Base-by-base conservation (phyloP, 2,888 invertebrate species). In the Diarsia brunnea region DNA sequence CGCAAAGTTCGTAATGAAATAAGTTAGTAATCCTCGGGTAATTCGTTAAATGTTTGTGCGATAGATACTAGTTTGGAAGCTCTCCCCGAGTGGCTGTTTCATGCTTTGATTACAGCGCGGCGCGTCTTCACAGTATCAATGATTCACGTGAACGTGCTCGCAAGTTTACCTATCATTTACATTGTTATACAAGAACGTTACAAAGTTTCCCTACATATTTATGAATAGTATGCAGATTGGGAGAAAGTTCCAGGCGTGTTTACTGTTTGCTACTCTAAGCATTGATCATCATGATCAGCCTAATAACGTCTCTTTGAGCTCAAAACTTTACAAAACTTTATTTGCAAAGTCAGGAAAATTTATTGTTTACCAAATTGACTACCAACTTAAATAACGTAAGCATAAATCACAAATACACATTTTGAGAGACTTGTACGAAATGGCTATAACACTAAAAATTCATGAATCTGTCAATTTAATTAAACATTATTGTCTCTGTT, bases 1-100 rank as follows among this genome's bases (percentile, higher is more conserved):
- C 90, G 89, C 92, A 89, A 94, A 94, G 93, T 94, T 94, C 93
- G 92, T 94, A 94, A 94, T 94, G 94, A 94, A 94, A 94, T 94
- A 94, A 94, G 94, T 94, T 94, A 89, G 93, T 94, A 94, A 94
- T 94, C 94, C 94, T 91, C 90, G 89, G 91, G 93, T 93, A 93
- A 94, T 94, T 94, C 94, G 94, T 93, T 93, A 91, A 93, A 92
- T 92, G 94, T 93, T 93, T 92, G 92, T 90, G 89, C 92, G 91
- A 92, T 92, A 92, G 92, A 91, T 93, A 90, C 89, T 91, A 91
- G 92, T 91, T 92, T 84, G 78, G 81, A 83, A 88, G 86, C 84
- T 87, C 88, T 89, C 88, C 87, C 87, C 61, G 85, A 89, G 87
- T 88, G 89, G 88, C 84, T 89, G 87, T 89, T 90, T 88, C 88